Base-by-base conservation (phyloP, 1,140 invertebrate species). In the Sinella curviseta region DNA sequence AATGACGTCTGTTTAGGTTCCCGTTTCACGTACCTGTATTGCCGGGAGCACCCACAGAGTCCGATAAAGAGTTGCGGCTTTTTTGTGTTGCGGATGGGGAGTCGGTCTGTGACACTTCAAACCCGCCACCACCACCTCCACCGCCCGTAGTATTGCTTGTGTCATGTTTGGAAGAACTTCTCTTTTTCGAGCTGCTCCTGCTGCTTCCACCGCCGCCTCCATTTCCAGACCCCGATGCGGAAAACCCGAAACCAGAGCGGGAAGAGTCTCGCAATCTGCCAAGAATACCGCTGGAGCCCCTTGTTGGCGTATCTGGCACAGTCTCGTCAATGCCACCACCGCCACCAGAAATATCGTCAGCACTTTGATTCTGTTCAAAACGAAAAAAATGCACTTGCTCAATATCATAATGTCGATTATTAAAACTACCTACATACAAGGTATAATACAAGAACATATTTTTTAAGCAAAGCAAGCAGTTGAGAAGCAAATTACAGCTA, bases 51-150 rank as follows among this genome's bases (percentile, higher is more conserved):
- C 57, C 57, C 57, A 60, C 12, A 3, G 57, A 60, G 57, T 60
- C 57, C 57, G 24, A 60, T 60, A 60, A 60, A 60, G 57, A 60
- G 24, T 60, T 60, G 12, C 57, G 57, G 57, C 57, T 60, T 26
- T 60, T 60, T n/a, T 60, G 57, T 20, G 8, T 48, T 48, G 39
- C 20, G 4, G 57, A 17, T 3, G 57, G 57, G 24, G 57, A 60
- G 4, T 60, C 57, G 24, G 57, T 60, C 57, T 60, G 57, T 60
- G 57, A 60, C 14, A 60, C 57, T 60, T 60, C 57, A 4, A 60
- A 17, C 57, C 57, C 39, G n/a, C n/a, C n/a, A n/a, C n/a, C n/a
- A n/a, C n/a, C n/a, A 8, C 57, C 39, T 17, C 12, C 12, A 60
- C 24, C 24, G 4, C 12, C 57, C 24, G 12, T 3, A 4, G 57